phyloP scores from a whole-genome alignment of 2,113 vertebrate genomes.

The Arothron firmamentum region DNA sequence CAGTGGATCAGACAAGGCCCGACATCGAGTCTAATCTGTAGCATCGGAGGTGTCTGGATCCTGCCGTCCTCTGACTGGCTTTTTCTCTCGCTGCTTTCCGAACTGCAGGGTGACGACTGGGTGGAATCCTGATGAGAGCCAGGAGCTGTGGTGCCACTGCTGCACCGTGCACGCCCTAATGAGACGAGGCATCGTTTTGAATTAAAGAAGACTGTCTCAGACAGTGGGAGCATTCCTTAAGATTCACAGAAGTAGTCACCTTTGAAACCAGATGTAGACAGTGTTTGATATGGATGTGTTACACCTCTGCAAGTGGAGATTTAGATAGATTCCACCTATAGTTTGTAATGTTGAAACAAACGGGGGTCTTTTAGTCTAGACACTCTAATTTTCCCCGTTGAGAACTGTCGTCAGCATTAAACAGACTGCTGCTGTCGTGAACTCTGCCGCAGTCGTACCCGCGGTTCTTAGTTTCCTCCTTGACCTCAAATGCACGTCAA shows the following conservation, averaged over 20 bases:
- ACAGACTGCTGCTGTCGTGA: no score
- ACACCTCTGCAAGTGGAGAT: no score
- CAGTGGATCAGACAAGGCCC: conserved; percentile 18
- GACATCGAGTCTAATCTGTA: conserved; percentile 39
- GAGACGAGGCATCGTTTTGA: conserved; percentile 2
- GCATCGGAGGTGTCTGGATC: conserved; percentile 20
- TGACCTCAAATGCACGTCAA: conserved; percentile 8
- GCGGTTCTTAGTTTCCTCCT: conserved; percentile 8
- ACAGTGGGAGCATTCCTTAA: no score
- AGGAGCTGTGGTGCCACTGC: neutral
- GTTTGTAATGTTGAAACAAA: no score
- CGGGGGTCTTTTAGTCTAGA: no score
- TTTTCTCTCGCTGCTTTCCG: conserved; percentile 9
- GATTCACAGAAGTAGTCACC: no score
- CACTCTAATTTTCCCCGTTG: no score
- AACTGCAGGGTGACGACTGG: conserved; percentile 1
- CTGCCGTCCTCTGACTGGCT: conserved; percentile 21
- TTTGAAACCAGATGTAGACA: no score
- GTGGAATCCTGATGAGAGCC: conserved; percentile 2
- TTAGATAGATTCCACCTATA: no score
- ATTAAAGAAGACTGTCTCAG: no score
- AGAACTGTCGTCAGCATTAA: no score
- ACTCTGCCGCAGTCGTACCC: neutral
- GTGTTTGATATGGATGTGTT: no score
- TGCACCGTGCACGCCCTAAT: conserved; percentile 3